These are phyloP conservation scores for Callorhinus ursinus DNA, from an alignment of 2,113 vertebrate genomes.

Conservation along the genomic window DNA sequence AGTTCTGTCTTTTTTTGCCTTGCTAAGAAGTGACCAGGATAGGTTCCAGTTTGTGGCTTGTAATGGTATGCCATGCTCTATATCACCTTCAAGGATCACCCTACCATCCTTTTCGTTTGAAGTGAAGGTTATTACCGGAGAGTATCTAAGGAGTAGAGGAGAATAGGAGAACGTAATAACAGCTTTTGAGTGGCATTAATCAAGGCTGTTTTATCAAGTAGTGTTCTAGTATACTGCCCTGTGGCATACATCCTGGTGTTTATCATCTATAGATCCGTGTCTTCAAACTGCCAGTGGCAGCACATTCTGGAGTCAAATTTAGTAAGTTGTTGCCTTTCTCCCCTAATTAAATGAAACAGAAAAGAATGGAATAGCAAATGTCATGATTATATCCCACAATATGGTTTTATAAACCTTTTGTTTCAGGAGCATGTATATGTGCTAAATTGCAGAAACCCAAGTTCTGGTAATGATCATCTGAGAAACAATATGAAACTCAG, in stretches of 20 bases:
- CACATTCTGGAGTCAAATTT: background rate
- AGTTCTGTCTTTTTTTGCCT: slow-evolving; percentile 9
- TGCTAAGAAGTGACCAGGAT: background rate
- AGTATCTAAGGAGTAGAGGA: background rate
- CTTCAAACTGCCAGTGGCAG: slow-evolving; percentile 18
- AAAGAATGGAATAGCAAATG: background rate
- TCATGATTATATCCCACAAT: background rate
- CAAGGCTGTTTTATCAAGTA: background rate
- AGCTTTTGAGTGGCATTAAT: background rate
- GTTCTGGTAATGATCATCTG: background rate
- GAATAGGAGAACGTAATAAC: background rate
- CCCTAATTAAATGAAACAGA: background rate
- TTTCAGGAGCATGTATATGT: background rate
- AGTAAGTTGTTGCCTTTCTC: background rate
- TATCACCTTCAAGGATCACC: background rate
- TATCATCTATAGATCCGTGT: background rate
- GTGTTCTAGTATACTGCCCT: background rate
- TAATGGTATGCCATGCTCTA: background rate
- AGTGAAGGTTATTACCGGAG: background rate
- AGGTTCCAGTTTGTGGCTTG: background rate
- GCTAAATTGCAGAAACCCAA: background rate
- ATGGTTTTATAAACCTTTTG: background rate
- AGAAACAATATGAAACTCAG: background rate
- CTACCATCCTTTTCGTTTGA: background rate
- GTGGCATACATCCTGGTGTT: background rate